These are phyloP conservation scores for Osmoderma eremita DNA, from an alignment of 2,888 invertebrate genomes.

Conservation along the genomic window DNA sequence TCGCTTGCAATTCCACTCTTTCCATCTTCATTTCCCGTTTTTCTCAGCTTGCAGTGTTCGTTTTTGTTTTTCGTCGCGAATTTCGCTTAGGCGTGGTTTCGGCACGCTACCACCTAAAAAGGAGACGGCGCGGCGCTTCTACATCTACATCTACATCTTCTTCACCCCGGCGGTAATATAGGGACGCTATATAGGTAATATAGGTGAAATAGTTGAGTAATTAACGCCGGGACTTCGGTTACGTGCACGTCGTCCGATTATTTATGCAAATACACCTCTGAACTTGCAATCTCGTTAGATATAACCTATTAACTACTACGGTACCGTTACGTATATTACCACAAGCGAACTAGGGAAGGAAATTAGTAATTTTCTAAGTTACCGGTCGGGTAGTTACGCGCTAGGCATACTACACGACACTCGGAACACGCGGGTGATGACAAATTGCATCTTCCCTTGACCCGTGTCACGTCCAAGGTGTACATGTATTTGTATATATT, in stretches of 20 bases:
- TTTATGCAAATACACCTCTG: constrained; percentile 63
- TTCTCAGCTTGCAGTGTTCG: constrained; percentile 6
- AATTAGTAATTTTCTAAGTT: constrained; percentile 63
- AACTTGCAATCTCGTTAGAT: constrained; percentile 29
- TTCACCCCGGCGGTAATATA: constrained; percentile 57
- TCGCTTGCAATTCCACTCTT: constrained; percentile 34
- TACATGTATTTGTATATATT: no score
- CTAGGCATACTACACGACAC: constrained; percentile 44
- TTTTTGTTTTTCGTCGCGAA: constrained; percentile 7
- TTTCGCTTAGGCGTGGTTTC: constrained; percentile 51
- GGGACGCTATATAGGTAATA: constrained; percentile 48
- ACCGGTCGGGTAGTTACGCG: constrained; percentile 55
- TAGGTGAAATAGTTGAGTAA: constrained; percentile 59
- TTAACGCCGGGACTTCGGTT: constrained; percentile 63
- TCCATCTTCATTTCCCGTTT: constrained; percentile 32
- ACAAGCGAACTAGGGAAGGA: constrained; percentile 51
- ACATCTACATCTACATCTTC: constrained; percentile 50
- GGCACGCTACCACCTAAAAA: constrained; percentile 45
- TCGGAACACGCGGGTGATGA: constrained; percentile 44
- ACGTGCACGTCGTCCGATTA: constrained; percentile 65
- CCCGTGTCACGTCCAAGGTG: no score
- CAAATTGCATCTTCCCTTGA: constrained; percentile 38
- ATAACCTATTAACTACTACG: neutral
- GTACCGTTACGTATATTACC: constrained; percentile 44
- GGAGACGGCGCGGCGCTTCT: neutral